Evolutionary conservation across 2,797 vertebrate genomes (phyloP).

Genomic region (Trachurus trachurus): DNA sequence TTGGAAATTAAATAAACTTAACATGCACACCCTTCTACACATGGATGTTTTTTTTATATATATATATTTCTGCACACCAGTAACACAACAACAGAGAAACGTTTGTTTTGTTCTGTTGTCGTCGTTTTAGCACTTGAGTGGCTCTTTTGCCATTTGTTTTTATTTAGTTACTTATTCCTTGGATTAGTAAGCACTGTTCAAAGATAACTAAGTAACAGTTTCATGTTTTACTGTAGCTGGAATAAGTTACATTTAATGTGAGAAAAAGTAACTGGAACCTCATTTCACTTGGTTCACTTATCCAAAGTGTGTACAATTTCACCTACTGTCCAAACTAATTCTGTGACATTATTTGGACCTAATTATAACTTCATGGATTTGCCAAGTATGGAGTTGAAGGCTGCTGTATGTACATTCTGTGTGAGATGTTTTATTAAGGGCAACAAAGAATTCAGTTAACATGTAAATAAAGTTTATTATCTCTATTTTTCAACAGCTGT

Average conservation of each 20-base stretch:
- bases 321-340: background rate
- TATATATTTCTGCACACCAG: no score
- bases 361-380: background rate
- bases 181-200: background rate
- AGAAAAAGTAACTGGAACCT: background rate
- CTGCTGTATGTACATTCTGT: background rate
- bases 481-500: constrained; percentile 11
- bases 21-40: no score
- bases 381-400: background rate
- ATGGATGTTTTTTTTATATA: no score
- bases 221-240: background rate
- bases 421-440: background rate
- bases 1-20: no score
- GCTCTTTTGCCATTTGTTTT: no score
- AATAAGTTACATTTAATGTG: background rate
- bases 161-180: background rate
- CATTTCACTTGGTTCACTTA: background rate
- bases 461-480: constrained; percentile 52
- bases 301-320: background rate
- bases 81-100: no score
- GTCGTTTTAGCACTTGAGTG: no score
- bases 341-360: background rate
- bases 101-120: no score
- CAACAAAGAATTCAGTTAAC: constrained; percentile 9
- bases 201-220: background rate